Evolutionary conservation across 23 tunicate species (phyloP).

Genomic region (Botrylloides violaceus): DNA sequence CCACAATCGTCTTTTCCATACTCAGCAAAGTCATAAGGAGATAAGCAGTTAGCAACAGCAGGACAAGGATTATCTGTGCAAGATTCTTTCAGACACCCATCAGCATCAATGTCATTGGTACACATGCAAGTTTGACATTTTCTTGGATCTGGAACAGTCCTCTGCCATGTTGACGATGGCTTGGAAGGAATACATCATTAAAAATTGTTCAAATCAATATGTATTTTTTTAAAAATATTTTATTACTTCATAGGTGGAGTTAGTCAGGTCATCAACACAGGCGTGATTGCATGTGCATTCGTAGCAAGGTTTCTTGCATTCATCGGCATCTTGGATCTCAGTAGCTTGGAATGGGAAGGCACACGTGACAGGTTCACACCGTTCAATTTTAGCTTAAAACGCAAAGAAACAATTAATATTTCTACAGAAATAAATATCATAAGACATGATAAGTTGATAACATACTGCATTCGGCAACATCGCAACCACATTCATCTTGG

Average conservation of each 20-base stretch:
- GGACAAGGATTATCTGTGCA: constrained; percentile 24
- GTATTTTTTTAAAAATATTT: no score
- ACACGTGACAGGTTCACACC: constrained; percentile 35
- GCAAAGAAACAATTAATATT: no score
- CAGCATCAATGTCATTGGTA: constrained; percentile 31
- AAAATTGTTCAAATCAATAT: no score
- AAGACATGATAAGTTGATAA: background rate
- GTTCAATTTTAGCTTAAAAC: constrained; percentile 31
- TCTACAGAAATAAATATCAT: background rate
- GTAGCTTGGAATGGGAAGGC: constrained; percentile 32
- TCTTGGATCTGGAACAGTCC: constrained; percentile 7
- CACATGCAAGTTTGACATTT: constrained; percentile 43
- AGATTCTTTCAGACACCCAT: constrained; percentile 43
- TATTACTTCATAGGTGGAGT: constrained; percentile 36
- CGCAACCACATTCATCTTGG: constrained; percentile 40
- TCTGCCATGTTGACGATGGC: constrained; percentile 36
- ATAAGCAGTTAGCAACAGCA: constrained; percentile 19
- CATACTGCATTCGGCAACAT: constrained; percentile 38
- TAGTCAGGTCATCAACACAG: constrained; percentile 34
- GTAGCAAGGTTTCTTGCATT: constrained; percentile 47
- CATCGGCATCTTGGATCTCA: constrained; percentile 32
- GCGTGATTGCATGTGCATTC: constrained; percentile 43
- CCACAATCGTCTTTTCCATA: constrained; percentile 38
- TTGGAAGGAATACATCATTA: constrained; percentile 6
- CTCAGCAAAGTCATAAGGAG: constrained; percentile 34